Evolutionary conservation across 2,113 vertebrate species (phyloP).

Genomic region (Lampris megalopsis): DNA sequence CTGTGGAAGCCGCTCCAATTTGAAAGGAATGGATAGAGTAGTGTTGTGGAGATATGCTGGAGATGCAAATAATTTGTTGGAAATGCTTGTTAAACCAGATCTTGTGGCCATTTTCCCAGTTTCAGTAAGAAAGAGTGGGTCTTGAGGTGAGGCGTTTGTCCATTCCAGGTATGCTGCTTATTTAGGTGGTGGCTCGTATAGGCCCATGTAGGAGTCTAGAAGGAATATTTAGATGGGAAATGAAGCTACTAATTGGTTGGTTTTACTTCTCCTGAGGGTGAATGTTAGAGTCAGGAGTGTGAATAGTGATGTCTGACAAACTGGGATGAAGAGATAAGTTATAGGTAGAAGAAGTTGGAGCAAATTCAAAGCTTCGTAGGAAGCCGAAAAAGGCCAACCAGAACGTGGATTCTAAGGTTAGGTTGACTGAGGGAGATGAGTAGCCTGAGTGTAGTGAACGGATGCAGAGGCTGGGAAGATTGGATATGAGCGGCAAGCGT

Average conservation of each 20-base stretch:
- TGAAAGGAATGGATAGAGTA: not conserved
- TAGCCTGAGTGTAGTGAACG: not conserved
- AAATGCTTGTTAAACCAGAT: not conserved
- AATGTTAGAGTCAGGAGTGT: not conserved
- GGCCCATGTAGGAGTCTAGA: not conserved
- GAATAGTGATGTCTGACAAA: too few relatives aligned
- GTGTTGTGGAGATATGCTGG: too few relatives aligned
- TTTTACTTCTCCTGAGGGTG: not conserved
- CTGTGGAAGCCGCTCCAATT: not conserved
- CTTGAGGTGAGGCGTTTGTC: not conserved
- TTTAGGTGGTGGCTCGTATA: too few relatives aligned
- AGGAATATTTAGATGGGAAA: not conserved
- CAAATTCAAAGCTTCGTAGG: not conserved
- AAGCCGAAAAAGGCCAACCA: not conserved
- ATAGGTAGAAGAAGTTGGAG: not conserved
- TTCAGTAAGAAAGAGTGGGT: not conserved
- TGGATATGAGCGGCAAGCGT: not conserved
- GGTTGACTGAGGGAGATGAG: not conserved
- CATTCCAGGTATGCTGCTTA: not conserved
- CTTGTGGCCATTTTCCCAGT: not conserved
- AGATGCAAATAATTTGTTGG: not conserved
- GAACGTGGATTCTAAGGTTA: not conserved
- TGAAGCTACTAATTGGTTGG: not conserved
- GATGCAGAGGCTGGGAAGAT: not conserved
- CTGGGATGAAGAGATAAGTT: too few relatives aligned